A percentile compares a stretch with the other conserved stretches of the same genome.
Evolutionary conservation across 2,888 invertebrate species (phyloP).

Genomic region (Clistopyga incitator): DNA sequence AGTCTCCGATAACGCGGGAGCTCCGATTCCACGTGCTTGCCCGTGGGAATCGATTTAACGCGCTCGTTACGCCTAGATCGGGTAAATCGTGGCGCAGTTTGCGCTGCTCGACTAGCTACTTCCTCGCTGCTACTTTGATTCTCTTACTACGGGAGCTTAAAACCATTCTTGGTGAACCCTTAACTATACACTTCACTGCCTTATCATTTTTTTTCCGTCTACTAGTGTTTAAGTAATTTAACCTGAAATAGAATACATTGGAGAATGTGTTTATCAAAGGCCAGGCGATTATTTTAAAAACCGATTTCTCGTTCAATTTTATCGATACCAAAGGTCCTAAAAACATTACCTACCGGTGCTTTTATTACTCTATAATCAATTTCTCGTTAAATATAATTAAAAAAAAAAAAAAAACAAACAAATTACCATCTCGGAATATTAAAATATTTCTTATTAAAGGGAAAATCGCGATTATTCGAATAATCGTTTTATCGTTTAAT

Average conservation of each 20-base stretch:
- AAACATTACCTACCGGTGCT: no score
- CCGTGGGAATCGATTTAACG: conserved; percentile 71
- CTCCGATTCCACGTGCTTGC: conserved; percentile 65
- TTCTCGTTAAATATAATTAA: no score
- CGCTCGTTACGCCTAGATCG: conserved; percentile 67
- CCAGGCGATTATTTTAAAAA: no score
- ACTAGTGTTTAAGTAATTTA: background rate
- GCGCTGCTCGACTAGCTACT: background rate
- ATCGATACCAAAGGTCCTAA: no score
- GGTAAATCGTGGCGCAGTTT: conserved; percentile 47
- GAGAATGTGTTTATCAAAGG: background rate
- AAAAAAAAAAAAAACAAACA: no score
- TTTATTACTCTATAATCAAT: no score
- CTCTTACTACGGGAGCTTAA: background rate
- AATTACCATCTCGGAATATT: no score
- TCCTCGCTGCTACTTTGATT: background rate
- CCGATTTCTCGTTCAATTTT: no score
- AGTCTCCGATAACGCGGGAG: conserved; percentile 68
- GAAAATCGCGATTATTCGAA: no score
- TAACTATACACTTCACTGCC: background rate
- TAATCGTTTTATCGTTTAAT: no score
- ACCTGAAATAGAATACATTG: background rate
- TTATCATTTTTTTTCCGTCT: background rate
- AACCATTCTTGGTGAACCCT: background rate
- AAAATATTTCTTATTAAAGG: no score